A percentile compares a stretch with the other conserved stretches of the same genome.
phyloP scores from a whole-genome alignment of 2,113 vertebrate species.

The Salvelinus alpinus region DNA sequence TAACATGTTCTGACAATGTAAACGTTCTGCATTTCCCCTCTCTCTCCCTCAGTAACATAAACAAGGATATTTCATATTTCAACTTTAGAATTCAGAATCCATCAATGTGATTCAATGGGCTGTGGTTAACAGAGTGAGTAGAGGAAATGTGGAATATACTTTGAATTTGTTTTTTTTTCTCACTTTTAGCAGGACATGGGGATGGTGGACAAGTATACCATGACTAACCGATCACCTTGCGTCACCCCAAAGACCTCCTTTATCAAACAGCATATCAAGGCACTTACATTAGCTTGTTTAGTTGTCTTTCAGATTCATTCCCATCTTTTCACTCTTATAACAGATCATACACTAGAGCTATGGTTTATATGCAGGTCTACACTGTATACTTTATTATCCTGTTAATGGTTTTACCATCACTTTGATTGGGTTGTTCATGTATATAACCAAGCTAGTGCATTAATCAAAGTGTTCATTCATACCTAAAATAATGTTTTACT shows the following conservation, averaged over 20 bases:
- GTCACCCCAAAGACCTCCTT: slow-evolving; percentile 43
- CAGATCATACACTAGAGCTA: background rate
- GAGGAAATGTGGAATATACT: background rate
- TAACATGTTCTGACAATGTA: no score
- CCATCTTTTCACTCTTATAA: background rate
- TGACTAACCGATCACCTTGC: slow-evolving; percentile 37
- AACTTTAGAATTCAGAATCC: no score
- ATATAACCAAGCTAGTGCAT: background rate
- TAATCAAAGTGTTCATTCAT: background rate
- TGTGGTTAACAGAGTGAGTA: background rate
- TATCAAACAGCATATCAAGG: slow-evolving; percentile 35
- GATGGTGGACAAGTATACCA: slow-evolving; percentile 37
- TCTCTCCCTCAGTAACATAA: no score
- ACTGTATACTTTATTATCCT: background rate
- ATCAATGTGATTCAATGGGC: background rate
- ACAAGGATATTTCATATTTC: no score
- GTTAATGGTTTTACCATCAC: background rate
- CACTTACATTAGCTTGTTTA: slow-evolving; percentile 16
- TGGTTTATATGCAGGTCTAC: background rate
- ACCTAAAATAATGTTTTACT: background rate
- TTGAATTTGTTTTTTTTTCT: background rate
- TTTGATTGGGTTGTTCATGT: background rate
- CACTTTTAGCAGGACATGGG: slow-evolving; percentile 32
- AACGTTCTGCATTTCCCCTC: no score
- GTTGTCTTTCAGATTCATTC: background rate